Evolutionary conservation across 2,113 vertebrate species (phyloP).

Genomic region (Fregata magnificens): DNA sequence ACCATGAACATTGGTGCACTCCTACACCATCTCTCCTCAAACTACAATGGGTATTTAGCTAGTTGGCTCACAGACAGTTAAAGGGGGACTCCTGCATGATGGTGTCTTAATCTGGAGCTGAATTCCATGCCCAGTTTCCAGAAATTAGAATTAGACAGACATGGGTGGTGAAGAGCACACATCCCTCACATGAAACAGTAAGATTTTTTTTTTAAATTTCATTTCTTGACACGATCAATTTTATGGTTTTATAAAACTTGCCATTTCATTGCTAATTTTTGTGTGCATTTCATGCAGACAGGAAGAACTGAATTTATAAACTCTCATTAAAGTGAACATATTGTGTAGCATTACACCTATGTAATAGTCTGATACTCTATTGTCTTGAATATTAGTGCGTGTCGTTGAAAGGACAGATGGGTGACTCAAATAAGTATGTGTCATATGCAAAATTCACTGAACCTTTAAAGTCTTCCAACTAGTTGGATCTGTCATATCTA

Average conservation of each 20-base stretch:
- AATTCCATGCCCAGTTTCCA: background rate
- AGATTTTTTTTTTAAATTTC: background rate
- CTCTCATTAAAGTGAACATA: background rate
- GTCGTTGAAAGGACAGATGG: background rate
- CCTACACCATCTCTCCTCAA: background rate
- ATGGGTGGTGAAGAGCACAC: background rate
- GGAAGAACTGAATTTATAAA: background rate
- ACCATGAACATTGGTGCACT: background rate
- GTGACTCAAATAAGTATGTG: background rate
- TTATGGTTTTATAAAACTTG: background rate
- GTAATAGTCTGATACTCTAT: background rate
- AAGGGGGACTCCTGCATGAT: background rate
- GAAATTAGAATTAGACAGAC: background rate
- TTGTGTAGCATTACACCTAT: background rate
- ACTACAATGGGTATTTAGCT: fast-evolving
- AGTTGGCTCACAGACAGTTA: background rate
- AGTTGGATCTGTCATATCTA: conserved; percentile 11
- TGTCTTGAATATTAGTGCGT: background rate
- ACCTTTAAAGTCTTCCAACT: conserved; percentile 33
- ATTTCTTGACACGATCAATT: background rate
- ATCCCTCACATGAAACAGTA: background rate
- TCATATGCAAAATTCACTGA: conserved; percentile 13
- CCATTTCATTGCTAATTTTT: background rate
- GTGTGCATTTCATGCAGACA: background rate
- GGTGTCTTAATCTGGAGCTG: background rate